Base-by-base conservation (phyloP, 2,888 invertebrate species). In the Idaea dimidiata region DNA sequence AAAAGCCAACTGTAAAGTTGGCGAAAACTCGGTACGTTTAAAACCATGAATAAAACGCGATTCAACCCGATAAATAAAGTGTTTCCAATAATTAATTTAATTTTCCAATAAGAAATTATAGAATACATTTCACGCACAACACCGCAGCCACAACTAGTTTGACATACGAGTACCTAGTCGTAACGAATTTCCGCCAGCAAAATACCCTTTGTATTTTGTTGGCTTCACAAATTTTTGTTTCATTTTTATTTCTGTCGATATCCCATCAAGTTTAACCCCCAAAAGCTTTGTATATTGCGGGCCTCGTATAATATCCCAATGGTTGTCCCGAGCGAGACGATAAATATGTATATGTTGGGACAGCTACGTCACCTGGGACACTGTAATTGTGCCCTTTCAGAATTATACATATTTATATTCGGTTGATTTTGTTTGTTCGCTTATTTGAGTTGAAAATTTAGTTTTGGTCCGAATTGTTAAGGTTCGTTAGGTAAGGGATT, bases 261-360 rank as follows among this genome's bases (percentile, higher is more conserved):
- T 72, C 62, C 70, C 56, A 61, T 67, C 61, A 59, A 63, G 60
- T 57, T 63, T 31, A 69, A 69, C 68, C 68, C 72, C 65, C 76
- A 74, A 77, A 65, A 74, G 76, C 76, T 78, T 80, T 82, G 80
- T 82, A 78, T 73, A 69, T 70, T 72, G 66, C 66, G 70, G 65
- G 70, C 75, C 71, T 73, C 74, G 77, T 78, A 78, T 76, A 75
- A 75, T 71, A 65, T 71, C 72, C 62, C 75, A 73, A 75, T 72
- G 70, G 69, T 67, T 70, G 67, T 68, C 77, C 73, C 59, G 59
- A 74, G 76, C 73, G 63, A 57, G 59, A 14, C 78, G 76, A 87
- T 87, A 87, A 86, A 87, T 86, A 87, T 87, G 84, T 84, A 87
- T 86, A 81, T 78, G 71, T 71, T 60, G 78, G 72, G 69, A 66